Conservation (phyloP, 2,888 invertebrate genomes). For the Caenorhabditis doughertyi region DNA sequence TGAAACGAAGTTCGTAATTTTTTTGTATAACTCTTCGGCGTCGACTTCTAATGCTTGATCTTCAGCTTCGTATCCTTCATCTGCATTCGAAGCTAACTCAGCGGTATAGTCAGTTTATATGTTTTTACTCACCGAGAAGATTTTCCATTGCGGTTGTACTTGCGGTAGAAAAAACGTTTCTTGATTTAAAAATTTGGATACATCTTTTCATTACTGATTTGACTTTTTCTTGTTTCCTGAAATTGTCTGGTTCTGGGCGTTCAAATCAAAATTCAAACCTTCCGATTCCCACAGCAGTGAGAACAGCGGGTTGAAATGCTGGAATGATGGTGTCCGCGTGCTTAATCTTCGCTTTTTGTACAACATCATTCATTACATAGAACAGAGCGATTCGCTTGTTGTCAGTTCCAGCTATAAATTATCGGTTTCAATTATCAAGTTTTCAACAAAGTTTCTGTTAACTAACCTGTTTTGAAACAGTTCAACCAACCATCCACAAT, state of each 20-base stretch:
- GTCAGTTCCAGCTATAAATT: slow-evolving; percentile 62
- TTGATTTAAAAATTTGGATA: slow-evolving; percentile 84
- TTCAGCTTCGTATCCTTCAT: slow-evolving; percentile 65
- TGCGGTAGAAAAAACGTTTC: slow-evolving; percentile 87
- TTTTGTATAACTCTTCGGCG: slow-evolving; percentile 59
- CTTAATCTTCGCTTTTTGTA: slow-evolving; percentile 88
- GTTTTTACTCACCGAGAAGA: slow-evolving; percentile 68
- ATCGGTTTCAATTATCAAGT: neutral
- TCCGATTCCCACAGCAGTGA: slow-evolving; percentile 68
- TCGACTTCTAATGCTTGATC: slow-evolving; percentile 68
- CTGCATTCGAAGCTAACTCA: slow-evolving; percentile 35
- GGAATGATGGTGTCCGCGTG: slow-evolving; percentile 67
- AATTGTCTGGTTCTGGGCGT: neutral
- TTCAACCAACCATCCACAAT: slow-evolving; percentile 78
- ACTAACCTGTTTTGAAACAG: slow-evolving; percentile 74
- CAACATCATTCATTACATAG: slow-evolving; percentile 99
- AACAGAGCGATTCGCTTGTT: slow-evolving; percentile 89
- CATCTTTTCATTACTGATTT: slow-evolving; percentile 83
- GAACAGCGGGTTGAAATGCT: slow-evolving; percentile 72
- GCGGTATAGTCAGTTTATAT: neutral
- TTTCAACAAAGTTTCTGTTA: neutral
- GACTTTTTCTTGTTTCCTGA: slow-evolving; percentile 69
- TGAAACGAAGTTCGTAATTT: slow-evolving; percentile 63
- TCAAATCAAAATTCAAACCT: slow-evolving; percentile 46
- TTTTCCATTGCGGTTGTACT: slow-evolving; percentile 88